phyloP scores from a whole-genome alignment of 2,888 invertebrate species.

The Trichacis sp. region DNA sequence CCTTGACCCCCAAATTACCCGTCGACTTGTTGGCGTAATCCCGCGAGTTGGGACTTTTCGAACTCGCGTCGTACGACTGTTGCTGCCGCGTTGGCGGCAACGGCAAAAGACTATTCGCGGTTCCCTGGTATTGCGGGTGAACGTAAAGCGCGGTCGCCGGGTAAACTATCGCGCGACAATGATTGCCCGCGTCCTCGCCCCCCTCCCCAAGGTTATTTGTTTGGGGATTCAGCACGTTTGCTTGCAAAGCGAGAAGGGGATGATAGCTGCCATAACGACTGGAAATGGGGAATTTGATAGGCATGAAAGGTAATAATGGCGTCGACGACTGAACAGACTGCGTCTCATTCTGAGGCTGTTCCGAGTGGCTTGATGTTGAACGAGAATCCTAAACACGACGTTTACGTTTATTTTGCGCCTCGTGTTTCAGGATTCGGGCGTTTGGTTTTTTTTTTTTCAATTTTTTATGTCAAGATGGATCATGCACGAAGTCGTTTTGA shows the following conservation, averaged over 20 bases:
- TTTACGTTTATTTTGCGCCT: background rate
- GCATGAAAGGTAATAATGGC: conserved; percentile 58
- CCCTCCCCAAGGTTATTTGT: conserved; percentile 32
- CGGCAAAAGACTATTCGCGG: conserved; percentile 58
- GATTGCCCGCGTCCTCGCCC: conserved; percentile 53
- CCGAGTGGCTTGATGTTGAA: conserved; percentile 64
- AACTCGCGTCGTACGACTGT: conserved; percentile 23
- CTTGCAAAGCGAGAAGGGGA: conserved; percentile 50
- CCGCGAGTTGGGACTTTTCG: conserved; percentile 28
- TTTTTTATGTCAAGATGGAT: too few relatives aligned
- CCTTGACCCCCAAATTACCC: conserved; percentile 26
- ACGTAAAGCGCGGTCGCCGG: conserved; percentile 58
- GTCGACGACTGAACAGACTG: conserved; percentile 52
- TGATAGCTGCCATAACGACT: conserved; percentile 60
- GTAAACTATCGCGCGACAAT: conserved; percentile 57
- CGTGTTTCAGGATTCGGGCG: too few relatives aligned
- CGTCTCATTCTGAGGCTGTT: conserved; percentile 57
- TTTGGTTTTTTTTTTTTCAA: too few relatives aligned
- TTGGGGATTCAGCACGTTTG: conserved; percentile 50
- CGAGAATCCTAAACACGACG: conserved; percentile 59
- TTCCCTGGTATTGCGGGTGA: conserved; percentile 46
- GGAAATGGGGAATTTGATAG: conserved; percentile 60
- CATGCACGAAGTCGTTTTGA: too few relatives aligned
- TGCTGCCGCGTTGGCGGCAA: conserved; percentile 47
- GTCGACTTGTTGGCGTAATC: conserved; percentile 40